Evolutionary conservation across 2,113 vertebrate species (phyloP), one percentile per base, ranked within the genome.

Genomic region (Etia nguti): DNA sequence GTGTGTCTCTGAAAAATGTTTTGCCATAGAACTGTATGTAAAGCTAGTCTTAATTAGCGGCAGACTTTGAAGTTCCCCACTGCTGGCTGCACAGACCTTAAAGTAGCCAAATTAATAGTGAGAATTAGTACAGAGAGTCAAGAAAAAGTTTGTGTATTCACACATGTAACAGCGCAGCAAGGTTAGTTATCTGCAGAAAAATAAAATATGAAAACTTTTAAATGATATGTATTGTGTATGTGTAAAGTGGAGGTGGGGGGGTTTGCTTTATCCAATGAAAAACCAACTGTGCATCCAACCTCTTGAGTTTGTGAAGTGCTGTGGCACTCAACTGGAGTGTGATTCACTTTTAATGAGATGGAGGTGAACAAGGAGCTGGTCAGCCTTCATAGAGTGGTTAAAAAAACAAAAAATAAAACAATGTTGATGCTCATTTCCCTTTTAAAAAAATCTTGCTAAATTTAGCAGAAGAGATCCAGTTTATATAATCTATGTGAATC

Each of bases 271-370:
- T 54, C 22, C 20, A 65, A 34, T 86, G 84, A 70, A 86, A 85
- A 88, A 84, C 70, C 57, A 86, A 86, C 80, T 55, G 57, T 12
- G 60, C 79, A 52, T 65, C 46, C 24, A 79, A 36, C 56, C 91
- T 82, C 85, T 93, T 68, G 80, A 88, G 80, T 82, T 87, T 59
- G 83, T 86, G 82, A 85, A 91, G 89, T 79, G 82, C 62, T 8
- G 22, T 62, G 82, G 73, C 85, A 81, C 92, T 92, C 89, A 87
- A 75, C 86, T 91, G 57, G 88, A 93, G 93, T 86, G 89, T 75
- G 81, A 92, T 91, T 92, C 88, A 79, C 46, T 90, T 94, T 90
- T 91, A 94, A 88, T 88, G 92, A 94, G 92, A 89, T 87, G 82
- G 85, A 90, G 82, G 91, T 92, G 93, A 92, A 90, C 73, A 88